Conservation (phyloP, 2,797 vertebrate species). For the Falco novaeseelandiae region DNA sequence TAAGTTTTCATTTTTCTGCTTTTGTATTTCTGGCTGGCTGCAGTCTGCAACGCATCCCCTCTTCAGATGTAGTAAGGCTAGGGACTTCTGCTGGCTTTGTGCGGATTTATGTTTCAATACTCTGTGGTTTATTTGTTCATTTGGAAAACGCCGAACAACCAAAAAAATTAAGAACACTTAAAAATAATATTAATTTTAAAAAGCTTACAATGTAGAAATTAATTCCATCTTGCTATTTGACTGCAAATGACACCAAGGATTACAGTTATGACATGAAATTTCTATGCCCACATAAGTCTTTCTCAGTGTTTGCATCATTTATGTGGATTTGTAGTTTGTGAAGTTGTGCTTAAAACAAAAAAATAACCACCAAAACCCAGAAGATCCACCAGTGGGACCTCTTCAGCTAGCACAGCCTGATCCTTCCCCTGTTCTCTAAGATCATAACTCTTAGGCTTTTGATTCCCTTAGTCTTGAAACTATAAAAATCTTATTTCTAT, state of each 20-base stretch:
- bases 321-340: slow-evolving; percentile 39
- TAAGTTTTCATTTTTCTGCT: background rate
- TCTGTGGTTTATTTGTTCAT: background rate
- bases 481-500: slow-evolving; percentile 76
- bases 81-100: background rate
- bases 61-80: background rate
- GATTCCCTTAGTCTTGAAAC: slow-evolving; percentile 69
- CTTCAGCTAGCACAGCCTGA: slow-evolving; percentile 2
- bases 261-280: slow-evolving; percentile 2
- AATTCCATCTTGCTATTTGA: background rate
- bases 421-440: background rate
- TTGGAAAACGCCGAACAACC: background rate
- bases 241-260: background rate
- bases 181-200: background rate
- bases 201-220: background rate
- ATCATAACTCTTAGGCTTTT: slow-evolving; percentile 62
- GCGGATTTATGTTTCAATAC: background rate
- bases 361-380: background rate
- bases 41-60: background rate
- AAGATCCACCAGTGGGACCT: slow-evolving; percentile 26
- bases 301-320: slow-evolving; percentile 63
- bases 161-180: background rate
- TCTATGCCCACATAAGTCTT: slow-evolving; percentile 47
- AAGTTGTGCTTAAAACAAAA: slow-evolving; percentile 21
- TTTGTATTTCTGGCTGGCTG: background rate